Conservation (phyloP, 2,113 vertebrate species). For the Triplophysa rosa region DNA sequence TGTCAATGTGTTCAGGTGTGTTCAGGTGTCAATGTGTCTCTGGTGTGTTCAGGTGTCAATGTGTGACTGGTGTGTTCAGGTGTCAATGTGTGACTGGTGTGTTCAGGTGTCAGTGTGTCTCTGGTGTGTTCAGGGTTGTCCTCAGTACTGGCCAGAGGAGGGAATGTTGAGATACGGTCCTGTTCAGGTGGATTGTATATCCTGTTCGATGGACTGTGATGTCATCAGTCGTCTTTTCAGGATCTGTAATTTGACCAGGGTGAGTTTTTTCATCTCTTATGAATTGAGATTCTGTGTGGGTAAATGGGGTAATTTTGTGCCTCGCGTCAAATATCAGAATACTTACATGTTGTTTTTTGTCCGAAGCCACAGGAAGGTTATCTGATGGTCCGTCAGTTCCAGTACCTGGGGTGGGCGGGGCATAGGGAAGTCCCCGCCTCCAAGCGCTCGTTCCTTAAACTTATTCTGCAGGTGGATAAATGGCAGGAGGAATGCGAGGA, state of each 20-base stretch:
- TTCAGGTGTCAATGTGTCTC: too few relatives aligned
- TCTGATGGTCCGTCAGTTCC: constrained; percentile 98
- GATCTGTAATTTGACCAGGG: constrained; percentile 98
- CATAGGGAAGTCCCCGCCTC: constrained; percentile 94
- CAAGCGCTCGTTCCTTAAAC: constrained; percentile 95
- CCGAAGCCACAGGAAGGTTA: constrained; percentile 95
- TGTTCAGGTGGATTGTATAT: constrained; percentile 98
- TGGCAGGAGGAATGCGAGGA: constrained; percentile 99
- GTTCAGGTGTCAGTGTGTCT: constrained; percentile 6
- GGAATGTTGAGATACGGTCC: constrained; percentile 93
- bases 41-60: too few relatives aligned
- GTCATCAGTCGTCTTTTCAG: constrained; percentile 95
- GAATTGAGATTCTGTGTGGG: too few relatives aligned
- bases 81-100: neutral
- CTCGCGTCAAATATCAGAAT: too few relatives aligned
- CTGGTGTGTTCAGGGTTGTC: constrained; percentile 83
- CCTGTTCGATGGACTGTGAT: constrained; percentile 97
- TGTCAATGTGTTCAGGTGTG: too few relatives aligned
- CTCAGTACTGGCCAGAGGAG: constrained; percentile 98
- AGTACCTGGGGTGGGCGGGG: constrained; percentile 95
- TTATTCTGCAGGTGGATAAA: constrained; percentile 97
- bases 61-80: too few relatives aligned
- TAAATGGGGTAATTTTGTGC: neutral
- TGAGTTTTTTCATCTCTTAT: constrained; percentile 64
- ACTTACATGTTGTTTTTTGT: neutral